Evolutionary conservation across 2,888 invertebrate genomes (phyloP), one percentile per base, ranked within the genome.

Genomic region (Bombylius discolor): DNA sequence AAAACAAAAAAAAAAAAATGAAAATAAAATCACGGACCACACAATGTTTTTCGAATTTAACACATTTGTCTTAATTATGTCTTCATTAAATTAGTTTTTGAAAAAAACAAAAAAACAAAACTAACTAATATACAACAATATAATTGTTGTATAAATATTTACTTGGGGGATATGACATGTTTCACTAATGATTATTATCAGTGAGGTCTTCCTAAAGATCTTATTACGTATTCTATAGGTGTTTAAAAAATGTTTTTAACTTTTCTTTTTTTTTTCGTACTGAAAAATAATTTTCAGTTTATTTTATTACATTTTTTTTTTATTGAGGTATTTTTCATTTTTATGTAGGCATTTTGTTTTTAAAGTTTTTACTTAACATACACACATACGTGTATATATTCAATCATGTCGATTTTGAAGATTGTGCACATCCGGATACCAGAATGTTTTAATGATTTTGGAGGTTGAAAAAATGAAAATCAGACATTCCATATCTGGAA

Each of bases 11-110:
- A 23, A 23, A 23, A 23, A 42, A 11, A 5, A 42, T 42, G n/a
- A 42, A 42, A 42, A 42, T 42, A 42, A 42, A 42, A 42, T 11
- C 23, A 34, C n/a, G 44, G 53, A 54, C 53, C 53, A 54, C 53
- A 54, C 53, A 54, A 34, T 31, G 47, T 14, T 36, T 42, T 49
- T 54, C 44, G 48, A 54, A 49, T 54, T 54, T 54, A 54, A 49
- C 53, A 49, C 53, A 54, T 54, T 54, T 54, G 49, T 54, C 53
- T 54, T 54, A 54, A 54, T 54, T 54, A 54, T 54, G 49, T 49
- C 53, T 54, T 54, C 42, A 54, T 54, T 54, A 54, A 54, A 42
- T 11, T 42, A 11, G 34, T 8, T 11, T 42, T 42, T 42, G 4
- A 2, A 23, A 23, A 23, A 23, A 42, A 42, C 39, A 11, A 11